A percentile compares a stretch with the other conserved stretches of the same genome.
Conservation (phyloP, 2,888 invertebrate genomes). For the Ophonus ardosiacus region DNA sequence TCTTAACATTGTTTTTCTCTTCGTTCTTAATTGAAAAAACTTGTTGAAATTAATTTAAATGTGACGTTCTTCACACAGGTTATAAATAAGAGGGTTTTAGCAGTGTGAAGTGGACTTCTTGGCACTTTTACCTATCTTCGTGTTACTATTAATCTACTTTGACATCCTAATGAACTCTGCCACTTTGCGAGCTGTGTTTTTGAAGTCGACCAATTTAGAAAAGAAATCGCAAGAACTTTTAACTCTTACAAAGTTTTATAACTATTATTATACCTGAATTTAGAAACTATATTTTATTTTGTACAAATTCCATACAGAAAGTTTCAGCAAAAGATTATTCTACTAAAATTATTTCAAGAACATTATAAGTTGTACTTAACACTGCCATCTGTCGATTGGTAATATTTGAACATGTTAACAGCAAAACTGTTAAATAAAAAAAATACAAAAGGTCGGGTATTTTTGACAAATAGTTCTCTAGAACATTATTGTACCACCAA, state of each 20-base stretch:
- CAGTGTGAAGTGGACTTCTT: not conserved
- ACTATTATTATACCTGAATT: not conserved
- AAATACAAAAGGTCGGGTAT: no score
- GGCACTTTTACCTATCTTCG: conserved; percentile 50
- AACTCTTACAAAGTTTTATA: not conserved
- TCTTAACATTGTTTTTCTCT: not conserved
- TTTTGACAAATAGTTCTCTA: no score
- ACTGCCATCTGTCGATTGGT: no score
- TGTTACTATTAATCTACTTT: conserved; percentile 53
- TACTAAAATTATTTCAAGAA: no score
- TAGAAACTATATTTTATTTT: no score
- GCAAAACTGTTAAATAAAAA: no score
- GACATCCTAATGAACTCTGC: conserved; percentile 34
- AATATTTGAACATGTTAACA: no score
- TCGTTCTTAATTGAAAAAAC: conserved; percentile 7
- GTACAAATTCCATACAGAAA: no score
- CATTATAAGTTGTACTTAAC: no score
- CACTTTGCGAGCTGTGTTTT: not conserved
- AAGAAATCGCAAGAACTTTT: not conserved
- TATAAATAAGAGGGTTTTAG: conserved; percentile 18
- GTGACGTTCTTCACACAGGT: not conserved
- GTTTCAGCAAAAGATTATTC: no score
- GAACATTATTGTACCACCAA: no score
- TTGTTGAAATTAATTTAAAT: conserved; percentile 5
- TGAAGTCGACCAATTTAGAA: not conserved